A percentile compares a stretch with the other conserved stretches of the same genome.
These are phyloP conservation scores for Bovichtus diacanthus DNA, from an alignment of 2,797 vertebrate species.

Conservation along the genomic window DNA sequence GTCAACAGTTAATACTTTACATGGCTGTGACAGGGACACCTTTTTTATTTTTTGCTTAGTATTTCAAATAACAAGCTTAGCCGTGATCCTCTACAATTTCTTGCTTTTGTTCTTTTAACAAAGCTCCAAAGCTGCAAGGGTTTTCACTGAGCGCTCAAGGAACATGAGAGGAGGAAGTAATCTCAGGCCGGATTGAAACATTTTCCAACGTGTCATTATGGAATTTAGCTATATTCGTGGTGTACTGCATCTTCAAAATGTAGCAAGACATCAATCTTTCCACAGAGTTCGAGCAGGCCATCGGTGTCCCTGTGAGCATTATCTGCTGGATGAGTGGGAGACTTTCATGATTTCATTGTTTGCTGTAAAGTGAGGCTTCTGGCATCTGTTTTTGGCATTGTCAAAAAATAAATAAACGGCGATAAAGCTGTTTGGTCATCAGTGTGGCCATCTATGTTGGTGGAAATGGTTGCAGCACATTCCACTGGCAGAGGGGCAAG, in stretches of 20 bases:
- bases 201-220: slow-evolving; percentile 5
- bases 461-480: slow-evolving; percentile 1
- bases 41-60: no score
- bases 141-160: slow-evolving; percentile 34
- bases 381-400: slow-evolving; percentile 1
- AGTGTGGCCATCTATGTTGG: neutral
- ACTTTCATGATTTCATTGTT: slow-evolving; percentile 16
- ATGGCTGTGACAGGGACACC: neutral
- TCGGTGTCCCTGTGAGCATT: slow-evolving; percentile 8
- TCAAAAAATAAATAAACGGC: no score
- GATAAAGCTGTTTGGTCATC: slow-evolving; percentile 16
- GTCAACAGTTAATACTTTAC: slow-evolving; percentile 19
- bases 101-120: slow-evolving; percentile 61
- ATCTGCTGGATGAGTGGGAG: slow-evolving; percentile 8
- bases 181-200: slow-evolving; percentile 41
- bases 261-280: slow-evolving; percentile 22
- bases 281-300: slow-evolving; percentile 9
- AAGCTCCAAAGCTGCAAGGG: neutral
- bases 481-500: neutral
- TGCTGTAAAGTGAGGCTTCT: neutral
- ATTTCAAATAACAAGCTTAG: slow-evolving; percentile 32
- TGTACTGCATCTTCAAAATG: slow-evolving; percentile 12
- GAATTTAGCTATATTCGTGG: slow-evolving; percentile 8
- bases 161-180: slow-evolving; percentile 32
- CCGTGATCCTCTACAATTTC: slow-evolving; percentile 45